These are phyloP conservation scores for Perca schrenkii DNA, from an alignment of 2,113 vertebrate genomes.

Conservation along the genomic window DNA sequence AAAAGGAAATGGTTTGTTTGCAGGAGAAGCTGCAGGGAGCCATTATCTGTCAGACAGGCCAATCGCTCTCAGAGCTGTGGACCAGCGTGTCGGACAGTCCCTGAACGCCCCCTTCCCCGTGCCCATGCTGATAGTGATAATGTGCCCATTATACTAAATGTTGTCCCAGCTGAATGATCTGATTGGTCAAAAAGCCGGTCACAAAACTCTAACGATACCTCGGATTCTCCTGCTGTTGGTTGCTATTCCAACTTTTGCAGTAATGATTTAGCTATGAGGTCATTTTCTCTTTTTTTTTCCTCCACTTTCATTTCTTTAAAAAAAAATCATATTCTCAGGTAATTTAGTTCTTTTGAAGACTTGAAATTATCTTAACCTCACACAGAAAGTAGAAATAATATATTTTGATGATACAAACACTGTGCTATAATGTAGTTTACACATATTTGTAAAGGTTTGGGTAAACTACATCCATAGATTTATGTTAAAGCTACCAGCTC, in stretches of 20 bases:
- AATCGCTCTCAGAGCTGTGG: conserved; percentile 13
- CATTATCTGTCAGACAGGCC: conserved; percentile 40
- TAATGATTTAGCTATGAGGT: not conserved
- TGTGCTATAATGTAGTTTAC: not conserved
- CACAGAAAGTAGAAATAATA: not conserved
- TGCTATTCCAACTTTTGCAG: conserved; percentile 37
- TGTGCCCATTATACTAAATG: conserved; percentile 29
- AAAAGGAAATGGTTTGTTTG: conserved; percentile 57
- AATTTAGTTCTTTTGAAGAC: not conserved
- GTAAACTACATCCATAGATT: not conserved
- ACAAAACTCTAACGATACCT: not conserved
- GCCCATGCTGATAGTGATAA: conserved; percentile 39
- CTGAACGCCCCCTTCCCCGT: conserved; percentile 37
- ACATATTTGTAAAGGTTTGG: not conserved
- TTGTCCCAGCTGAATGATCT: conserved; percentile 17
- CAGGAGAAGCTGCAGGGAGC: conserved; percentile 51
- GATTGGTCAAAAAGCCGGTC: conserved; percentile 15
- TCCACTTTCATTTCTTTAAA: not conserved
- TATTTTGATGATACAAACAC: not conserved
- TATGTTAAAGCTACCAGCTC: not conserved
- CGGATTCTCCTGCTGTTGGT: conserved; percentile 28
- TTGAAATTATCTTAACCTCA: not conserved
- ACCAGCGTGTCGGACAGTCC: conserved; percentile 33
- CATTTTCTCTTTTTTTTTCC: conserved; percentile 21
- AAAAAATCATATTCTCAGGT: not conserved